Percentiles rank a stretch among this genome's conserved stretches.
These are phyloP conservation scores for Drosophila pruinosa DNA, from an alignment of 1,140 invertebrate genomes.

Conservation along the genomic window DNA sequence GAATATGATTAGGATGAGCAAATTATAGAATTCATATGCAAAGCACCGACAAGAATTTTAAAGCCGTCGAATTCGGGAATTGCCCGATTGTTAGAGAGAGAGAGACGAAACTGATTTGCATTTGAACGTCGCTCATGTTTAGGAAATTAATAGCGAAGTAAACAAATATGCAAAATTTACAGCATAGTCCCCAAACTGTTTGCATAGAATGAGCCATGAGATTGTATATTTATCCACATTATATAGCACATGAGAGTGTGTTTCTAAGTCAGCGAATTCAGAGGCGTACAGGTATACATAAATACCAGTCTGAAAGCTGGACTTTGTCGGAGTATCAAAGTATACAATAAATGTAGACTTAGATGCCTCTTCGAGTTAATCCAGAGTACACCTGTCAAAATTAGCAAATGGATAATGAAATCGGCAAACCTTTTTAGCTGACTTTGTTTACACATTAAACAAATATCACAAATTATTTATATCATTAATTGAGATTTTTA, in stretches of 20 bases:
- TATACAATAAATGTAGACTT: neutral
- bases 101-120: conserved; percentile 57
- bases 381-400: neutral
- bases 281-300: neutral
- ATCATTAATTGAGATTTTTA: neutral
- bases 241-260: neutral
- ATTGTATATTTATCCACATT: conserved; percentile 5
- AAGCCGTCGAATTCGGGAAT: conserved; percentile 16
- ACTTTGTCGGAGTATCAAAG: neutral
- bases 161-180: conserved; percentile 67
- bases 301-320: neutral
- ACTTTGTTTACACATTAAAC: neutral
- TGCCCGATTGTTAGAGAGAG: neutral
- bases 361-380: neutral
- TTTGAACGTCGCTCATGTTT: conserved; percentile 46
- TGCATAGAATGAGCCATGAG: conserved; percentile 29
- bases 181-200: conserved; percentile 32
- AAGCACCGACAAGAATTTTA: conserved; percentile 28
- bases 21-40: conserved; percentile 49
- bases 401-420: neutral
- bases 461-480: neutral
- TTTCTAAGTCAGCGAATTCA: neutral
- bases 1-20: conserved; percentile 3
- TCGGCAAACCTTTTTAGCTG: neutral
- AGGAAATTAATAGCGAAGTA: conserved; percentile 54